Conservation (phyloP, 2,888 invertebrate species). For the Epistrophe eligans region DNA sequence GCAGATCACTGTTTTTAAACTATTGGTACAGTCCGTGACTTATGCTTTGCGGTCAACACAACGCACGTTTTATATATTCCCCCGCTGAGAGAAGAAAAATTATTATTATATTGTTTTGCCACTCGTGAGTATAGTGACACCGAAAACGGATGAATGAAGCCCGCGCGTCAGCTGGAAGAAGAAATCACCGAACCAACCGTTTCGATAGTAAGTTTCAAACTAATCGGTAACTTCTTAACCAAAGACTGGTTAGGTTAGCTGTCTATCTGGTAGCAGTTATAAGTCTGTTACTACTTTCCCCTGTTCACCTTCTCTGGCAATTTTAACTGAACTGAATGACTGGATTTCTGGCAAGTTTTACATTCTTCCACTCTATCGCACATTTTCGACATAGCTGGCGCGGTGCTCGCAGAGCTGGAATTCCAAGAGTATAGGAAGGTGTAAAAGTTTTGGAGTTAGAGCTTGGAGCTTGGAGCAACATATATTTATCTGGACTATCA, state of each 20-base stretch:
- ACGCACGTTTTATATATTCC: constrained; percentile 27
- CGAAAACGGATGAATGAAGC: constrained; percentile 11
- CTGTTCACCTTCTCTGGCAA: constrained; percentile 51
- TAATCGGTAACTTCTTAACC: constrained; percentile 50
- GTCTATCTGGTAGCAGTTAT: constrained; percentile 47
- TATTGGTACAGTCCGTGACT: constrained; percentile 24
- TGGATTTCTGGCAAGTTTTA: constrained; percentile 42
- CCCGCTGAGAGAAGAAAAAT: constrained; percentile 6
- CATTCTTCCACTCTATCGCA: constrained; percentile 58
- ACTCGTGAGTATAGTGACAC: constrained; percentile 29
- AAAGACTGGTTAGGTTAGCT: constrained; percentile 61
- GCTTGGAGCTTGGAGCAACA: neutral
- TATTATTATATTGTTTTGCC: constrained; percentile 42
- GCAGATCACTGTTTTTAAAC: constrained; percentile 28
- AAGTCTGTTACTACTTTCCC: constrained; percentile 64
- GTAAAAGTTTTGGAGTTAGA: constrained; percentile 22
- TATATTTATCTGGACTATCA: constrained; percentile 13
- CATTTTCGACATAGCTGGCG: constrained; percentile 43
- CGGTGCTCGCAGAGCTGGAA: constrained; percentile 39
- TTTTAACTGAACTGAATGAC: neutral
- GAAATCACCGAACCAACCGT: constrained; percentile 38
- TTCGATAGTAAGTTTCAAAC: constrained; percentile 59
- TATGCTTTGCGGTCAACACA: constrained; percentile 31
- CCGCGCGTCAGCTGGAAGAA: constrained; percentile 42
- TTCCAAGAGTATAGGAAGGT: constrained; percentile 58